These are phyloP conservation scores for Leptogaster cylindrica DNA, from an alignment of 2,888 invertebrate species.

Conservation along the genomic window DNA sequence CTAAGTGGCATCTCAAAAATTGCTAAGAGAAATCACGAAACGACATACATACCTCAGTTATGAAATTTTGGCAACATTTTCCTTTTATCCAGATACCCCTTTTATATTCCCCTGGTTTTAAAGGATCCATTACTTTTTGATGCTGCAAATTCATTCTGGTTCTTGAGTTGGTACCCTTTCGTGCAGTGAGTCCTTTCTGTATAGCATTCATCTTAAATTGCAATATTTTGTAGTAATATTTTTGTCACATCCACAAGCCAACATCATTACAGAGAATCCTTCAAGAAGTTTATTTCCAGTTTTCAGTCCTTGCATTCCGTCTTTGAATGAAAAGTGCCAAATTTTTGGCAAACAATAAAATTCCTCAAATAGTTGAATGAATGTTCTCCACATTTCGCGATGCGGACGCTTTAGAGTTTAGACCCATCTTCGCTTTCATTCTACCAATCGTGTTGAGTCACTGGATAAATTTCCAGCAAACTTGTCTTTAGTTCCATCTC, in stretches of 20 bases:
- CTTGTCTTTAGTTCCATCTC: constrained; percentile 15
- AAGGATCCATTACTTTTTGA: too few relatives aligned
- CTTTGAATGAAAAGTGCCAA: constrained; percentile 34
- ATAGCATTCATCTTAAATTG: constrained; percentile 11
- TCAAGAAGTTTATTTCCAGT: constrained; percentile 6
- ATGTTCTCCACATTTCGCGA: too few relatives aligned
- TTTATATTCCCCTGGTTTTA: too few relatives aligned
- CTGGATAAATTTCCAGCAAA: constrained; percentile 23
- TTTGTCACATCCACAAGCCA: constrained; percentile 33
- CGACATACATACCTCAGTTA: too few relatives aligned
- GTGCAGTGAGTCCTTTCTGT: background rate
- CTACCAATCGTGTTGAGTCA: background rate
- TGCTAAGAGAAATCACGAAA: too few relatives aligned
- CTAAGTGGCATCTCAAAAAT: too few relatives aligned
- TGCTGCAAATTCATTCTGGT: too few relatives aligned
- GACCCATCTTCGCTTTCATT: background rate
- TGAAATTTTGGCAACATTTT: too few relatives aligned
- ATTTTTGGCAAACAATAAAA: constrained; percentile 43
- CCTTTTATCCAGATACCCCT: too few relatives aligned
- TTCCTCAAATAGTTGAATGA: constrained; percentile 32
- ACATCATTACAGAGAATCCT: constrained; percentile 26
- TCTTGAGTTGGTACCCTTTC: too few relatives aligned
- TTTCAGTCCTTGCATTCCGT: background rate
- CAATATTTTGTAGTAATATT: constrained; percentile 31
- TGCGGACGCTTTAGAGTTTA: too few relatives aligned